Conservation (phyloP, 2,113 vertebrate species). For the Chaenogobius annularis region DNA sequence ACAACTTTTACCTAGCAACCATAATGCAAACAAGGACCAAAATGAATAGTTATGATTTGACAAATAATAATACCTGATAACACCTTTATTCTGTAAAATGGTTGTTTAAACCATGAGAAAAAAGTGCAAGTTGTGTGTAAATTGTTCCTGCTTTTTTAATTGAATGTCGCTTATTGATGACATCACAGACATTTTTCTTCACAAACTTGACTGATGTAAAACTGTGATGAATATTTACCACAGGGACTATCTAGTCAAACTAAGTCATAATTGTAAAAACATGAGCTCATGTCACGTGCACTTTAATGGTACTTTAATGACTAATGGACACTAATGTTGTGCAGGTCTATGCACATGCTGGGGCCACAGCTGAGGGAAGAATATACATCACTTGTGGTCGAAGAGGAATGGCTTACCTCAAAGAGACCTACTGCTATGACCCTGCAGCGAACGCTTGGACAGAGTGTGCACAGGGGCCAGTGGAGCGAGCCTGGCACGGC, state of each 20-base stretch:
- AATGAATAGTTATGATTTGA: no score
- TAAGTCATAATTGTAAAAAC: not conserved
- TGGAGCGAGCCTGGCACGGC: conserved; percentile 92
- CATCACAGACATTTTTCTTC: no score
- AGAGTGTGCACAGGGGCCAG: conserved; percentile 80
- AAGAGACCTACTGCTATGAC: conserved; percentile 88
- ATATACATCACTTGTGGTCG: conserved; percentile 92
- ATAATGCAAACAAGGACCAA: no score
- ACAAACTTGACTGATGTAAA: no score
- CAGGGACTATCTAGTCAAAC: no score
- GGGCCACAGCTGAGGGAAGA: conserved; percentile 83
- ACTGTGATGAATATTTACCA: no score
- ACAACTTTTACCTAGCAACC: no score
- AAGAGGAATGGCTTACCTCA: conserved; percentile 85
- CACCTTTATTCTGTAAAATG: no score
- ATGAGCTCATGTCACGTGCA: not conserved
- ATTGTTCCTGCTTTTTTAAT: not conserved
- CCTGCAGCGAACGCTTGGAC: conserved; percentile 82
- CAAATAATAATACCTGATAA: no score
- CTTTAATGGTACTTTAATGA: not conserved
- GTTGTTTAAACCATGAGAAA: no score
- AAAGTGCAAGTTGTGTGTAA: no score
- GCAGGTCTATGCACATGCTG: conserved; percentile 93
- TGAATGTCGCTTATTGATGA: not conserved
- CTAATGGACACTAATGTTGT: conserved; percentile 2